These are phyloP conservation scores for Drosophila orosa DNA, from an alignment of 1,140 invertebrate species.

Conservation along the genomic window DNA sequence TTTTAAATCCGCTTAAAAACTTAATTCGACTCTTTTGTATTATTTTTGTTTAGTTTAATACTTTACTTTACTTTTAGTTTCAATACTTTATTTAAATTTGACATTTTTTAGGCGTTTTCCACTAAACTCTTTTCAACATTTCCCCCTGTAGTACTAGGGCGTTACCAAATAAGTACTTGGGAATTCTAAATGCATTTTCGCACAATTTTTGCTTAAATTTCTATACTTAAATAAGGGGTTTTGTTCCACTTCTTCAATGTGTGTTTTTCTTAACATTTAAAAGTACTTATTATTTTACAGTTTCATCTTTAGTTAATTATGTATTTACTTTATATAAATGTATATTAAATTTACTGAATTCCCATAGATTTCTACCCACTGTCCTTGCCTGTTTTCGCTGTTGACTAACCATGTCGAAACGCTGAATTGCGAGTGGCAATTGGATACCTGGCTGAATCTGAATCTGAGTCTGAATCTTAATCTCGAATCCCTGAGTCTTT, in stretches of 20 bases:
- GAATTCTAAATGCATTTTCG: no score
- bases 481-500: slow-evolving; percentile 50
- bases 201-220: no score
- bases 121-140: no score
- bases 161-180: no score
- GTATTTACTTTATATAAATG: background rate
- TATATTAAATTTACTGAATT: no score
- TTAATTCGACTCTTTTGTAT: no score
- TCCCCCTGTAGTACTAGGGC: no score
- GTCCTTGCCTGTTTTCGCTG: slow-evolving; percentile 36
- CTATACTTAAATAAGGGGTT: background rate
- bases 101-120: no score
- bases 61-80: no score
- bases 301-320: background rate
- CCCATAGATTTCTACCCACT: background rate
- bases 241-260: background rate
- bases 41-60: no score
- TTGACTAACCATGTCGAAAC: slow-evolving; percentile 53
- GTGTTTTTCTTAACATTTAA: no score
- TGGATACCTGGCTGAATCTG: slow-evolving; percentile 67
- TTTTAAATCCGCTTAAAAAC: background rate
- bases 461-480: slow-evolving; percentile 40
- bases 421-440: slow-evolving; percentile 50
- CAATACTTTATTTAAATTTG: no score
- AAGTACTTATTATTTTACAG: background rate